Evolutionary conservation across 1,140 invertebrate species (phyloP).

Genomic region (Sarcophaga bullata): DNA sequence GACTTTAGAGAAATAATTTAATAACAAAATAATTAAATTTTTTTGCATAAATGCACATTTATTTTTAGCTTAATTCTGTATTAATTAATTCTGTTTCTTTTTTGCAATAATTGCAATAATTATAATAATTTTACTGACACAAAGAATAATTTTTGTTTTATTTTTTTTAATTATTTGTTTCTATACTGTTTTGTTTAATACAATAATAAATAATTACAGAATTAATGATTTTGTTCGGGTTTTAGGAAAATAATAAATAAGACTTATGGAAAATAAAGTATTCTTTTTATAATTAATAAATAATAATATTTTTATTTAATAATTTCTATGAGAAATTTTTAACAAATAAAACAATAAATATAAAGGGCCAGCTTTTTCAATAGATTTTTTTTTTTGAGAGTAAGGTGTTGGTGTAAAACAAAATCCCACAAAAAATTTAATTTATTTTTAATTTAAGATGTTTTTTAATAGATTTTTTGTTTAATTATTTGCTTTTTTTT

Average conservation of each 20-base stretch:
- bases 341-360: no score
- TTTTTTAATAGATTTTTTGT: neutral
- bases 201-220: neutral
- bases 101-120: neutral
- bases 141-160: neutral
- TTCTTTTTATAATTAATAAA: neutral
- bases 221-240: neutral
- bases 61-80: conserved; percentile 3
- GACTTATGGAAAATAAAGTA: neutral
- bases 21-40: neutral
- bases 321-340: no score
- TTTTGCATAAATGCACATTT: conserved; percentile 23
- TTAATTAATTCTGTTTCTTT: neutral
- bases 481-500: neutral
- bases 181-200: neutral
- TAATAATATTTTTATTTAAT: neutral
- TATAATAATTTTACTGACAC: conserved; percentile 1
- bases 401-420: neutral
- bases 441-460: neutral
- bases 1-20: no score
- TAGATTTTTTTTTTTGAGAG: neutral
- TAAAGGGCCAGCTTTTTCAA: neutral
- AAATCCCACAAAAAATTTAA: neutral
- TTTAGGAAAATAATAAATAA: neutral
- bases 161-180: conserved; percentile 7